Conservation (phyloP, 2,888 invertebrate genomes). For the Teleiodes luculella region DNA sequence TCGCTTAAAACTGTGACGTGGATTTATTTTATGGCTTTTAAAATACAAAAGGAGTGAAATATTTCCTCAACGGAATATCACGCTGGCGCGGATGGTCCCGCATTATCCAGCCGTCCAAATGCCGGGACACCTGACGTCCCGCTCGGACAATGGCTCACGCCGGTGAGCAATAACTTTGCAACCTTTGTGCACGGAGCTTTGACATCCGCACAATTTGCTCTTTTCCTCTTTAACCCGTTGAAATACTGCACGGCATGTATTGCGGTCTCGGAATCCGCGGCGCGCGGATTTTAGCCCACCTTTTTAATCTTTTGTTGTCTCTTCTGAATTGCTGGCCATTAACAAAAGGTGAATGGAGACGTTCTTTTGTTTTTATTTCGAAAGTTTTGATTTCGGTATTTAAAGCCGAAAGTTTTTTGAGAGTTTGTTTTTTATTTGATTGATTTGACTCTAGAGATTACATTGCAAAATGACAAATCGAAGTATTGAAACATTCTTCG, state of each 20-base stretch:
- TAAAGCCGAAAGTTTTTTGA: neutral
- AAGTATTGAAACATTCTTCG: too few species aligned
- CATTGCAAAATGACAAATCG: too few species aligned
- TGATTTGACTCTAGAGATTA: neutral
- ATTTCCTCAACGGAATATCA: neutral
- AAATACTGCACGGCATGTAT: conserved; percentile 28
- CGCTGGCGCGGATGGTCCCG: neutral
- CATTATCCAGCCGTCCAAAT: neutral
- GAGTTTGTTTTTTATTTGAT: neutral
- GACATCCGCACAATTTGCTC: conserved; percentile 48
- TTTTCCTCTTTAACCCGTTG: conserved; percentile 31
- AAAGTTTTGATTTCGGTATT: neutral
- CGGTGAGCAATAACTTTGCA: conserved; percentile 30
- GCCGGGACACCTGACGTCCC: conserved; percentile 10
- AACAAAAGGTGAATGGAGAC: neutral
- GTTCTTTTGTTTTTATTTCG: neutral
- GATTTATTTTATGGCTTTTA: too few species aligned
- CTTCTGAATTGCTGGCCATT: neutral
- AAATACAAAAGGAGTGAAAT: neutral
- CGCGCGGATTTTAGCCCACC: conserved; percentile 7
- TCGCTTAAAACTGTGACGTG: too few species aligned
- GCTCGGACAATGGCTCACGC: conserved; percentile 29
- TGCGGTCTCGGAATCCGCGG: neutral
- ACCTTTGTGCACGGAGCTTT: conserved; percentile 41
- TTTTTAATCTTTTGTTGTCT: neutral